Evolutionary conservation across 1,140 invertebrate species (phyloP).

Genomic region (Heliothis virescens): DNA sequence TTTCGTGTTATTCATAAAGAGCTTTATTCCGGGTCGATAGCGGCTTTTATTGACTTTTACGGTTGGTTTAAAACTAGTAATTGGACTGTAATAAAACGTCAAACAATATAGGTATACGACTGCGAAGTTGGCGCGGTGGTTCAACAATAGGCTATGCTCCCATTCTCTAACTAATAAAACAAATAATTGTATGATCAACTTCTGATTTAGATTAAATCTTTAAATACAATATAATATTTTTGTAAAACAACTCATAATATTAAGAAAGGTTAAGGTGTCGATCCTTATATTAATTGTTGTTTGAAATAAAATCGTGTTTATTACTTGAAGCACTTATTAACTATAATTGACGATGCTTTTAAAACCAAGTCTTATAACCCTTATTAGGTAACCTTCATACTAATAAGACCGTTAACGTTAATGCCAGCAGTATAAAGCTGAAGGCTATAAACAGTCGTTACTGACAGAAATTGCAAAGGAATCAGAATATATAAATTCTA

Average conservation of each 20-base stretch:
- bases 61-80: constrained; percentile 29
- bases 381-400: not conserved
- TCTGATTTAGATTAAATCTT: too few relatives aligned
- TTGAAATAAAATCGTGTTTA: not conserved
- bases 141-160: too few relatives aligned
- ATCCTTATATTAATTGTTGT: not conserved
- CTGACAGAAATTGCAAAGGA: not conserved
- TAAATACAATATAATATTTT: too few relatives aligned
- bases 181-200: too few relatives aligned
- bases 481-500: too few relatives aligned
- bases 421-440: constrained; percentile 1
- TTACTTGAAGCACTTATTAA: not conserved
- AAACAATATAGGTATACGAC: too few relatives aligned
- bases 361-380: not conserved
- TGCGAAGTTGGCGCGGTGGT: too few relatives aligned
- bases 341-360: not conserved
- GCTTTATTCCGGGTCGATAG: constrained; percentile 27
- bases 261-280: not conserved
- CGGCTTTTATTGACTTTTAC: constrained; percentile 12
- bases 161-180: too few relatives aligned
- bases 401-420: constrained; percentile 12
- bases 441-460: not conserved
- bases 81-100: constrained; percentile 11
- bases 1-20: constrained; percentile 26
- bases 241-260: not conserved